phyloP scores from a whole-genome alignment of 2,113 vertebrate genomes.

The Grammomys surdaster region DNA sequence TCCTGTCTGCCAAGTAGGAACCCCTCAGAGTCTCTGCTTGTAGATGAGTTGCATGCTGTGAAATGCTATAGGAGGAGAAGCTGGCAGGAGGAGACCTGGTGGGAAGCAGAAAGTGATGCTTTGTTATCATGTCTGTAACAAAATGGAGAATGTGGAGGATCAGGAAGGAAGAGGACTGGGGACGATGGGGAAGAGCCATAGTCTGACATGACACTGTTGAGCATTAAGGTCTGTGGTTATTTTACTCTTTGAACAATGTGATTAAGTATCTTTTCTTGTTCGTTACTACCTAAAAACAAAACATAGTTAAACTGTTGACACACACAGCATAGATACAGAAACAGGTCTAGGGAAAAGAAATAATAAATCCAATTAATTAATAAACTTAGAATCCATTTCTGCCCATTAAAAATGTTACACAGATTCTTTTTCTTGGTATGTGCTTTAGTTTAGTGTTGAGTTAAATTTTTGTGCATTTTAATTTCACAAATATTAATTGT shows the following conservation, averaged over 20 bases:
- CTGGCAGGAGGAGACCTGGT: neutral
- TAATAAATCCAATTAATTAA: neutral
- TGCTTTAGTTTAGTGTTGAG: conserved; percentile 59
- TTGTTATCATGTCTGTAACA: neutral
- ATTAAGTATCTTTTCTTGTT: conserved; percentile 55
- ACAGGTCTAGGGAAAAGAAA: neutral
- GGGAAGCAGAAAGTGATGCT: neutral
- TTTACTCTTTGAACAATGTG: conserved; percentile 61
- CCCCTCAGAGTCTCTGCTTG: neutral
- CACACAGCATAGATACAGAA: neutral
- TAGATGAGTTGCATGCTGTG: too few species aligned
- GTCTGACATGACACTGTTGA: neutral
- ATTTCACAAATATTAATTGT: conserved; percentile 68
- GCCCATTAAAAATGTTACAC: conserved; percentile 3
- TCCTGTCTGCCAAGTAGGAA: neutral
- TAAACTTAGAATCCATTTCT: neutral
- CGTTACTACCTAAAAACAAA: conserved; percentile 50
- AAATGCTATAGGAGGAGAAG: neutral
- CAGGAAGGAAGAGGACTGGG: neutral
- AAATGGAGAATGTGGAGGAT: neutral
- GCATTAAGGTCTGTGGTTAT: neutral
- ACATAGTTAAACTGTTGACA: neutral
- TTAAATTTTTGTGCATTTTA: conserved; percentile 44
- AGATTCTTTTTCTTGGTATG: conserved; percentile 10
- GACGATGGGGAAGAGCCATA: neutral